A percentile compares a stretch with the other conserved stretches of the same genome.
phyloP scores from a whole-genome alignment of 2,888 invertebrate species.

The Erebia aethiops region DNA sequence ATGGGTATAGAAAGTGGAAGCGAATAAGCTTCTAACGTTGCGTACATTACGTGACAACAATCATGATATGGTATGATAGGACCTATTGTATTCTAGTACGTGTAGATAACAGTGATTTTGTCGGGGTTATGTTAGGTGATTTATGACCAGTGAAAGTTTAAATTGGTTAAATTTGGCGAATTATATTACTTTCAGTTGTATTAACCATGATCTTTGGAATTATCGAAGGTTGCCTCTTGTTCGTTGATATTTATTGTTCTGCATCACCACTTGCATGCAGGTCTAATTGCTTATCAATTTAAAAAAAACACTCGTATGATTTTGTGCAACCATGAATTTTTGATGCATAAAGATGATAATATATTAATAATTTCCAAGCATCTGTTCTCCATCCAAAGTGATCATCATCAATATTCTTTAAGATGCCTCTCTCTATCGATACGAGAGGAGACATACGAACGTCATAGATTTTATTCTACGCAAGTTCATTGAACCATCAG shows the following conservation, averaged over 20 bases:
- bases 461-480: constrained; percentile 3
- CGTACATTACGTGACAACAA: constrained; percentile 8
- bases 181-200: too few species aligned
- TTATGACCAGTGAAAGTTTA: not conserved
- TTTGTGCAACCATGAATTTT: too few species aligned
- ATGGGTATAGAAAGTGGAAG: constrained; percentile 18
- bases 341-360: too few species aligned
- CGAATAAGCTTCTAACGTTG: constrained; percentile 10
- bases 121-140: not conserved
- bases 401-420: not conserved
- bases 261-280: too few species aligned
- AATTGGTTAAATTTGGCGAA: too few species aligned
- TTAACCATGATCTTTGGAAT: too few species aligned
- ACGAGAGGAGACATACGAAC: not conserved
- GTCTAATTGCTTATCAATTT: too few species aligned
- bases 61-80: not conserved
- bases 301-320: too few species aligned
- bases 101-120: not conserved
- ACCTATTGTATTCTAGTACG: not conserved
- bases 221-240: too few species aligned
- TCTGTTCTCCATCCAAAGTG: not conserved
- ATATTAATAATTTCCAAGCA: not conserved
- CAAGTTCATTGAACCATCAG: constrained; percentile 24
- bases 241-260: too few species aligned
- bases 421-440: not conserved